Evolutionary conservation across 2,113 vertebrate genomes (phyloP), one percentile per base, ranked within the genome.

Genomic region (Paracanthobrama guichenoti): DNA sequence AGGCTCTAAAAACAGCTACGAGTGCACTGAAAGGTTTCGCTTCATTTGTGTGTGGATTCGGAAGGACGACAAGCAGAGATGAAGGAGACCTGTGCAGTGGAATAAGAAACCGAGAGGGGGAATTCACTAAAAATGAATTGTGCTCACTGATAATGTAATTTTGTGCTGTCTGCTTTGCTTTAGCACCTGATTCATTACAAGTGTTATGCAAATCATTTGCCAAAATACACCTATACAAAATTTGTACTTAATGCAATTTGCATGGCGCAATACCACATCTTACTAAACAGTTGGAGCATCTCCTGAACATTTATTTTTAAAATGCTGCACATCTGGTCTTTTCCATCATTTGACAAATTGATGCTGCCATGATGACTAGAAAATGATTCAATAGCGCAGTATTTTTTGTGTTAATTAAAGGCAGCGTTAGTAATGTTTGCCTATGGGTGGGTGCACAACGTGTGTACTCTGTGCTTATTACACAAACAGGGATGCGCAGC

Each of bases 1-100:
- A 84, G 39, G 26, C 78, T 22, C 26, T 79, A 72, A 42, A 81
- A 87, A 84, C 44, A 79, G 48, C 48, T 66, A 35, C 53, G 72
- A n/a, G n/a, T 67, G 50, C 39, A 76, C 59, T 67, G 28, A 75
- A 64, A 67, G 53, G 39, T 86, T 86, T 81, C 28, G 12, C 46
- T 77, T 80, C 20, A 12, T 72, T 82, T 62, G 60, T 69, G 20
- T 76, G 60, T 60, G 62, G 31, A 84, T 39, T 59, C 16, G 1
- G 69, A 24, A 59, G 48, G 18, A 60, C 12, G 44, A 12, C 28
- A n/a, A 77, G 44, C 16, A 64, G 71, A 67, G 31, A 82, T 55
- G 71, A 86, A 67, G 42, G 24, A 79, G 35, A 79, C 55, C 31
- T 0, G 2, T 1, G 11, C 44, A 53, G 10, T 55, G 62, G 48